Conservation (phyloP, 2,797 vertebrate species). For the Premnoplex brunnescens region DNA sequence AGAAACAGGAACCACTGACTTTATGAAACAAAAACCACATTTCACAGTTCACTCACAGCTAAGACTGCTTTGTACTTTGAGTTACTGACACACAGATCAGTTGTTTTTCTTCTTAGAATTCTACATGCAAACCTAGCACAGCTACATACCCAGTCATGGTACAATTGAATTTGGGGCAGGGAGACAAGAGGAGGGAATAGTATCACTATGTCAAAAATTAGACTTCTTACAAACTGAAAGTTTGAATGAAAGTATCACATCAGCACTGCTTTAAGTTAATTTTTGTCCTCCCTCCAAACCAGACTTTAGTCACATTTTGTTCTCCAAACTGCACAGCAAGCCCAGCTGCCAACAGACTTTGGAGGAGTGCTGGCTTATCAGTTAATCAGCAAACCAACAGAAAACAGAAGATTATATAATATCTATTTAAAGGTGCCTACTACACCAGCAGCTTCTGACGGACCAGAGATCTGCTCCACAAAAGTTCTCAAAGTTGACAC, state of each 20-base stretch:
- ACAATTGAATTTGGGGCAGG: not conserved
- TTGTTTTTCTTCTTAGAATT: not conserved
- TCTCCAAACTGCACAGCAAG: not conserved
- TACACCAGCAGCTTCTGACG: not conserved
- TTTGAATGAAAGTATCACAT: not conserved
- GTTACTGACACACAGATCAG: not conserved
- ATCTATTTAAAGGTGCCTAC: not conserved
- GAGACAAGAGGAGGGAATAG: not conserved
- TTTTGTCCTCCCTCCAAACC: conserved; percentile 26
- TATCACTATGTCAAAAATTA: not conserved
- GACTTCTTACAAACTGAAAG: not conserved
- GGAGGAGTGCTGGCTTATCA: not conserved
- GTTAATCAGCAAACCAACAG: conserved; percentile 41
- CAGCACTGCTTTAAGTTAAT: not conserved
- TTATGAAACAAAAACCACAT: conserved; percentile 1
- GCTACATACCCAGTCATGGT: not conserved
- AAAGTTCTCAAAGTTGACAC: not conserved
- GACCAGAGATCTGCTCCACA: not conserved
- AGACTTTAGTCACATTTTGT: conserved; percentile 21
- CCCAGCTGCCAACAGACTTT: not conserved
- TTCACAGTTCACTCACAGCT: not conserved
- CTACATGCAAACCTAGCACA: not conserved
- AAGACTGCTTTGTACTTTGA: not conserved
- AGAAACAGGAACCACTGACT: conserved; percentile 31
- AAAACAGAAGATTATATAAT: not conserved